phyloP scores from a whole-genome alignment of 2,888 invertebrate genomes.

The Melolontha melolontha region DNA sequence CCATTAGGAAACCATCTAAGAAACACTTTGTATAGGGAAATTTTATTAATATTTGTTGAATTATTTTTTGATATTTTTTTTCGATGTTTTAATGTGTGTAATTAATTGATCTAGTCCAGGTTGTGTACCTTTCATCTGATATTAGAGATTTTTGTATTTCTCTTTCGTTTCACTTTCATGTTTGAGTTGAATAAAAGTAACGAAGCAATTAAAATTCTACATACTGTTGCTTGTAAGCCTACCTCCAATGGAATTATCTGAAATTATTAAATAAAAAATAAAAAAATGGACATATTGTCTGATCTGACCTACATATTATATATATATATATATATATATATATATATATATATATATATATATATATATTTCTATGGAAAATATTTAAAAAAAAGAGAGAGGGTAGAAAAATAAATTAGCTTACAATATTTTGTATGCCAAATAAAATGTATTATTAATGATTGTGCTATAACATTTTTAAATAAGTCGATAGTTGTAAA shows the following conservation, averaged over 20 bases:
- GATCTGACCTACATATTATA: conserved; percentile 25
- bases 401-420: conserved; percentile 48
- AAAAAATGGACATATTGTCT: conserved; percentile 13
- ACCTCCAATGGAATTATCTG: conserved; percentile 26
- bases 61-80: conserved; percentile 5
- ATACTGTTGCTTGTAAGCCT: conserved; percentile 27
- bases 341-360: too few relatives aligned
- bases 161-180: not conserved
- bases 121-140: conserved; percentile 19
- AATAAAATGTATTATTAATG: conserved; percentile 56
- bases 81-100: conserved; percentile 16
- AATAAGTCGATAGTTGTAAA: conserved; percentile 53
- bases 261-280: conserved; percentile 25
- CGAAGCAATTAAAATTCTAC: conserved; percentile 30
- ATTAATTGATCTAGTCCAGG: conserved; percentile 45
- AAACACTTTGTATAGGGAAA: too few relatives aligned
- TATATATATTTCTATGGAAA: conserved; percentile 30
- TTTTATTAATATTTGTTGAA: not conserved
- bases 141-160: conserved; percentile 4
- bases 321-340: too few relatives aligned
- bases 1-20: not conserved
- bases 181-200: conserved; percentile 1
- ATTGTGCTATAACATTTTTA: conserved; percentile 58
- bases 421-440: conserved; percentile 62
- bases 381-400: conserved; percentile 23